Conservation (phyloP, 2,888 invertebrate species). For the Metellina segmentata region DNA sequence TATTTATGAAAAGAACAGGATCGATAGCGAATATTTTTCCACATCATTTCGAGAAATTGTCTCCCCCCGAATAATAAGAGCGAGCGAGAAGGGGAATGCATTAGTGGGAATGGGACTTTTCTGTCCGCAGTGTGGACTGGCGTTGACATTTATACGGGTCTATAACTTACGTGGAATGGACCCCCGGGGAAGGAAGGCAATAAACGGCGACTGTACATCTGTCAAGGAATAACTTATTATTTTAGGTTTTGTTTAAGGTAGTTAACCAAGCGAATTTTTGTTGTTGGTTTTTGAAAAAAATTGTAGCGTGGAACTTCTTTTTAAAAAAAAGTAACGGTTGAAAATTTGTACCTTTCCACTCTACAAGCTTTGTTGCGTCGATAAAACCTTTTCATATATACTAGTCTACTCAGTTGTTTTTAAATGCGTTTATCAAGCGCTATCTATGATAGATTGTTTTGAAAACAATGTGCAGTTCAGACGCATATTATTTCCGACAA, state of each 20-base stretch:
- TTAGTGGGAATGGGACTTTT: conserved; percentile 8
- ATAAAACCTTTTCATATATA: too few species aligned
- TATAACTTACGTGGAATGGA: neutral
- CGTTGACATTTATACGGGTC: neutral
- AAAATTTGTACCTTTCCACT: too few species aligned
- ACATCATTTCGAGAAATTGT: conserved; percentile 37
- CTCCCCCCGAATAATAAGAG: neutral
- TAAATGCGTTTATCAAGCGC: too few species aligned
- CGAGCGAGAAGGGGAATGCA: conserved; percentile 15
- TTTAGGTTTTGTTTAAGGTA: neutral
- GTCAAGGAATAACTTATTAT: neutral
- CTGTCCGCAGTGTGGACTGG: too few species aligned
- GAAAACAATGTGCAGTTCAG: too few species aligned
- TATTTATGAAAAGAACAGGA: conserved; percentile 29
- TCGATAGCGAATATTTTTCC: conserved; percentile 54
- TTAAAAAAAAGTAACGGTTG: too few species aligned
- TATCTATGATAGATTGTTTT: too few species aligned
- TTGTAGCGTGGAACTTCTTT: too few species aligned
- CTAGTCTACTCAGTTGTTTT: too few species aligned
- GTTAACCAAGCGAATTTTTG: neutral
- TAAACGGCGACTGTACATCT: neutral
- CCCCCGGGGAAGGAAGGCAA: neutral
- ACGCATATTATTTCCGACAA: too few species aligned
- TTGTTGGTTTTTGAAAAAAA: neutral
- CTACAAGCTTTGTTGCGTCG: too few species aligned